Evolutionary conservation across 2,888 invertebrate species (phyloP).

Genomic region (Oscheius myriophilus): DNA sequence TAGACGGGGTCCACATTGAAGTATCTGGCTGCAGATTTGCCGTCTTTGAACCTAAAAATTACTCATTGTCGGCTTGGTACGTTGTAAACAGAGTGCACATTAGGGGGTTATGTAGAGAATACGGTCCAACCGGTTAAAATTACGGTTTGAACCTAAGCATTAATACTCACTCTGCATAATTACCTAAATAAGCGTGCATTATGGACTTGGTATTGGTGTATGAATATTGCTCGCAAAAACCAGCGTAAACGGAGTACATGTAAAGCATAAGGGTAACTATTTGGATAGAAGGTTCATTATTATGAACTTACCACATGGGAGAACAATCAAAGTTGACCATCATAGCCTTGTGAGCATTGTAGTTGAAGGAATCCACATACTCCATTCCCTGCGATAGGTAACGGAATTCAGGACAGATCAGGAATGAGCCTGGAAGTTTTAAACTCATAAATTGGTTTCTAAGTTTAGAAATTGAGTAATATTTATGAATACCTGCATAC

Average conservation of each 20-base stretch:
- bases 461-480: too few species aligned
- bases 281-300: neutral
- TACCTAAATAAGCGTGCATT: too few species aligned
- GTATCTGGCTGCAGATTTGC: slow-evolving; percentile 89
- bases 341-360: slow-evolving; percentile 98
- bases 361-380: slow-evolving; percentile 90
- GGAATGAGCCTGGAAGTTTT: slow-evolving; percentile 58
- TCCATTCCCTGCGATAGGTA: slow-evolving; percentile 90
- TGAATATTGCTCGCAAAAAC: too few species aligned
- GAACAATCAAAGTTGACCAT: slow-evolving; percentile 99
- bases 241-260: too few species aligned
- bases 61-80: too few species aligned
- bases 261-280: too few species aligned
- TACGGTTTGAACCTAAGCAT: too few species aligned
- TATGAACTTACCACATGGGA: slow-evolving; percentile 85
- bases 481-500: slow-evolving; percentile 90
- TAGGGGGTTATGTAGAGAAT: too few species aligned
- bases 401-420: slow-evolving; percentile 90
- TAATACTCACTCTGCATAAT: too few species aligned
- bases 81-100: too few species aligned
- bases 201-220: too few species aligned
- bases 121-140: too few species aligned
- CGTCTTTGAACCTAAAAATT: slow-evolving; percentile 75
- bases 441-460: neutral
- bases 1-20: slow-evolving; percentile 98